Base-by-base conservation (phyloP, 2,797 vertebrate genomes). In the Chelidonichthys spinosus region DNA sequence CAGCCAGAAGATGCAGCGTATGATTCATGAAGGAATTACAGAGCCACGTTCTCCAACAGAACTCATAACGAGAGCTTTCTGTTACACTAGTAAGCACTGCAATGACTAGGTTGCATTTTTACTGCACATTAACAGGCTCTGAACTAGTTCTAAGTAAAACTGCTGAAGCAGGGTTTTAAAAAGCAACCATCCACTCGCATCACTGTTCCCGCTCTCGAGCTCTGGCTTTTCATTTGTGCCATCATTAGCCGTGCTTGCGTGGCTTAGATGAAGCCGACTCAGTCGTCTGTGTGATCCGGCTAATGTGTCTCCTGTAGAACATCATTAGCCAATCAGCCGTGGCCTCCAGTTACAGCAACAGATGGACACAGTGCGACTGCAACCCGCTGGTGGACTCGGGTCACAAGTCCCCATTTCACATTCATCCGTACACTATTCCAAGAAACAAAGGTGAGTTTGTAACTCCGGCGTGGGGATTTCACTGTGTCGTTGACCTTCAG, bases 271-370 rank as follows among this genome's bases (percentile, higher is more conserved):
- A 88, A 84, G 85, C 83, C 8, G 76, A 83, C 68, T 86, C 87
- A 86, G 85, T 92, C 89, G 83, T 85, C 84, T 91, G 88, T 91
- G 89, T 87, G 86, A 90, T 88, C 72, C 73, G 78, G 87, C 81
- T 90, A 93, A 90, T 90, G 87, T 84, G 78, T 88, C 87, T 90
- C 79, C 88, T 88, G 87, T 90, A 88, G 84, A 90, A 89, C 90
- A 91, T 92, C 86, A 88, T 93, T 92, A 93, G 84, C 85, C 82
- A 83, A 87, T 89, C 89, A 90, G 87, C 90, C 54, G 60, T 86
- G 84, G 84, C 86, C 83, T 89, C 69, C 66, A 88, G 89, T 81
- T 79, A 82, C 74, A 84, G 87, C 86, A 86, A 82, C 87, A 92
- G 89, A 90, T 91, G 88, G 85, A 87, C 83, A 76, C 64, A 56